Percentiles rank a stretch among this genome's conserved stretches.
phyloP scores from a whole-genome alignment of 37 sponge, comb jelly and placozoan species.

The Geodia barretti region DNA sequence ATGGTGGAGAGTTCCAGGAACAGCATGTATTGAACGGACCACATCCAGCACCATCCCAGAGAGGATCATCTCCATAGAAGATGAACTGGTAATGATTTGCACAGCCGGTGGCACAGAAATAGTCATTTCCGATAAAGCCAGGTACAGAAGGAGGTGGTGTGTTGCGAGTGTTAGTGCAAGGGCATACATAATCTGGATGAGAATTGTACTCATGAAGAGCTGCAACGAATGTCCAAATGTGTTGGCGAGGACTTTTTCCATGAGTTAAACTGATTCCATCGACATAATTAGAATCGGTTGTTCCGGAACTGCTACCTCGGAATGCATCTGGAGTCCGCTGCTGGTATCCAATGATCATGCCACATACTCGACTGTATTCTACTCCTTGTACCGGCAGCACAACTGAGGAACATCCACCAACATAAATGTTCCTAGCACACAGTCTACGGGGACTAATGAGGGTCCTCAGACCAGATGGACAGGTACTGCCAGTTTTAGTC shows the following conservation, averaged over 20 bases:
- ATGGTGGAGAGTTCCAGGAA: constrained; percentile 21
- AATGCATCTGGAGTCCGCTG: constrained; percentile 25
- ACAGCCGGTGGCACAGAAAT: constrained; percentile 38
- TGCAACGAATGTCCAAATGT: constrained; percentile 46
- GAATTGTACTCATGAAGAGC: constrained; percentile 4
- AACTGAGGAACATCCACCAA: constrained; percentile 14
- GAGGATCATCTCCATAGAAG: constrained; percentile 37
- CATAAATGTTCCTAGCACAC: constrained; percentile 19
- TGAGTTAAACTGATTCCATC: constrained; percentile 45
- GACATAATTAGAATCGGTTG: constrained; percentile 13
- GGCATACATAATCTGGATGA: background rate
- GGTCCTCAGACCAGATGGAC: background rate
- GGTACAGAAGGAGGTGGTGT: background rate
- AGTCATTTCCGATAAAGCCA: constrained; percentile 6
- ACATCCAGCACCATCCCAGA: constrained; percentile 51
- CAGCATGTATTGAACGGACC: constrained; percentile 35
- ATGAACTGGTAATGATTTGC: background rate
- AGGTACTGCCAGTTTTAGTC: too few species aligned
- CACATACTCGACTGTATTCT: constrained; percentile 30
- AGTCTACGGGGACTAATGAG: constrained; percentile 1
- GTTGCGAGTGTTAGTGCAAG: constrained; percentile 14
- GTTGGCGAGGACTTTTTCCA: constrained; percentile 28
- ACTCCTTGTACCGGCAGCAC: background rate
- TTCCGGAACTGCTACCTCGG: background rate
- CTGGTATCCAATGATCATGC: constrained; percentile 29